Base-by-base conservation (phyloP, 2,113 vertebrate species). In the Polypterus bichir region DNA sequence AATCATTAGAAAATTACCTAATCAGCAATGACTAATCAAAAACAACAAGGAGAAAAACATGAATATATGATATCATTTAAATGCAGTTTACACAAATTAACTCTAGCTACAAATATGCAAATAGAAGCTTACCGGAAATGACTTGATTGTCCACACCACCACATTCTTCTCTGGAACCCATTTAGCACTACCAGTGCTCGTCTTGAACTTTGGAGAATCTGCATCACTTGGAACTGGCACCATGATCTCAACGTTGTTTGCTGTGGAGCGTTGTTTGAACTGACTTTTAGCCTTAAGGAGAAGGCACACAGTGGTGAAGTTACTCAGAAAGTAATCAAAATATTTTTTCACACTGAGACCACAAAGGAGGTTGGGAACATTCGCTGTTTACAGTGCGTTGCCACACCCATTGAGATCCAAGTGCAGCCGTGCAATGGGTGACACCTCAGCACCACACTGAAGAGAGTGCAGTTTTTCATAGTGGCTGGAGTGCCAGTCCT, bases 141-240 rank as follows among this genome's bases (percentile, higher is more conserved):
- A 87, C 69, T 84, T 89, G 75, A 89, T 88, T 65, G 77, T 84
- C 86, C 86, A 89, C 70, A 83, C 78, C 64, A 88, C 84, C 9
- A 59, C 82, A 54, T 10, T 86, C 75, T 86, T 86, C 80, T 89
- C 86, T 0, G 86, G 86, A 7, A 88, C 59, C 83, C 84, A 89
- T 72, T 86, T 87, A 71, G 83, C 78, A 47, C 68, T 79, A 70
- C 86, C 86, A 1, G 76, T 87, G 78, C 81, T 87, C 69, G 85
- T 84, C 77, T 86, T 89, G 75, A 89, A 87, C 67, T 84, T 87
- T 67, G 86, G 86, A 5, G 86, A 86, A 76, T 87, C 86, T 11
- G 84, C 86, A 10, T 89, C 86, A 6, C 82, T 89, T 65, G 86
- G 86, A 66, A 89, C 86, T 0, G 86, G 86, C 64, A 89, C 82